Percentiles rank a stretch among this genome's conserved stretches.
Evolutionary conservation across 92 coral and sea anemone species (phyloP).

Genomic region (Palythoa heliodiscus): DNA sequence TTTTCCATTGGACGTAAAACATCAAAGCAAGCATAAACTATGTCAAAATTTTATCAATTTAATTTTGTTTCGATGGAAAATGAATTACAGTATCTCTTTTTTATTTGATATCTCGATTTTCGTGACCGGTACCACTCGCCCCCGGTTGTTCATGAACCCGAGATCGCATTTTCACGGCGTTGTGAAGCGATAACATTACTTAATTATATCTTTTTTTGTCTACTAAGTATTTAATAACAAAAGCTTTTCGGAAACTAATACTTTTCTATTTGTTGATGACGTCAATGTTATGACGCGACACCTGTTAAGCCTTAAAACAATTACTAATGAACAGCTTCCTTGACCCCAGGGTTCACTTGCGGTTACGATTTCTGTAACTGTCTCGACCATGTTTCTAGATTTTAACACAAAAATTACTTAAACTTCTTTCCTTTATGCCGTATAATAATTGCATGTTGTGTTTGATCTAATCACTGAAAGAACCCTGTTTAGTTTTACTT

Average conservation of each 20-base stretch:
- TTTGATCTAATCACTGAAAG: too few relatives aligned
- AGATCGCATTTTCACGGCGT: not conserved
- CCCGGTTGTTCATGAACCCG: not conserved
- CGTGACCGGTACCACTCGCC: not conserved
- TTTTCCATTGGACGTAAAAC: not conserved
- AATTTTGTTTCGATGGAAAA: too few relatives aligned
- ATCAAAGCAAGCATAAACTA: not conserved
- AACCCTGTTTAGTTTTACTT: too few relatives aligned
- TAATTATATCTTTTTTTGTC: not conserved
- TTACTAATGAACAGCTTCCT: not conserved
- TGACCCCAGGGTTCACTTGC: not conserved
- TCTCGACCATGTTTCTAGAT: not conserved
- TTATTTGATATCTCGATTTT: not conserved
- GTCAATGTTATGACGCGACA: too few relatives aligned
- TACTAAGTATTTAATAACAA: not conserved
- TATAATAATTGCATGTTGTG: too few relatives aligned
- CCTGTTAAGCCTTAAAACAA: not conserved
- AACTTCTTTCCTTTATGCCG: too few relatives aligned
- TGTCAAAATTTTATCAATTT: too few relatives aligned
- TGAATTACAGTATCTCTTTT: not conserved
- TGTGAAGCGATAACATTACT: not conserved
- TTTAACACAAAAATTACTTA: too few relatives aligned
- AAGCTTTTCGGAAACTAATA: not conserved
- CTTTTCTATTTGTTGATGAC: too few relatives aligned
- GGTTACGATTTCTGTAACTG: not conserved